A percentile compares a stretch with the other conserved stretches of the same genome.
Conservation (phyloP, 2,797 vertebrate species). For the Somateria mollissima region DNA sequence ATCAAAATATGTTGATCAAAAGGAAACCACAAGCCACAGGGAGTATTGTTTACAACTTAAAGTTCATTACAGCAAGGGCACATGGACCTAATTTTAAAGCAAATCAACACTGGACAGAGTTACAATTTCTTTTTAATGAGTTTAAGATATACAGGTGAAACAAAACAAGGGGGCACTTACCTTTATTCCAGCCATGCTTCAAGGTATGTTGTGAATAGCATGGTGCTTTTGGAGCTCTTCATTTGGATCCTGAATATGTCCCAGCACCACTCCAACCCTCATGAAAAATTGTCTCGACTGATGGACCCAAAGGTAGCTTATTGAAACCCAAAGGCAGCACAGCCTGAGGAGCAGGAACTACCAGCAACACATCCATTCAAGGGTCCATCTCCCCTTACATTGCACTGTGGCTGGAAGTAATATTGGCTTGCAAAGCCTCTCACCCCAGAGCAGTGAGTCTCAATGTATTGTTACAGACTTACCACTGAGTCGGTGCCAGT, state of each 20-base stretch:
- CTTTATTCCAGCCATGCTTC: neutral
- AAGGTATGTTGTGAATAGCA: neutral
- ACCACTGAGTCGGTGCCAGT: neutral
- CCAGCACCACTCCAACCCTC: neutral
- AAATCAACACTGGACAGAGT: neutral
- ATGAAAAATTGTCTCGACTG: neutral
- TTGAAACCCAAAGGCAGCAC: neutral
- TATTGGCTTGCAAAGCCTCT: neutral
- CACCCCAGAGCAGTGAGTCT: neutral
- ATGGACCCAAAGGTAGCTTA: neutral
- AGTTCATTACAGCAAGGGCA: neutral
- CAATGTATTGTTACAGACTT: neutral
- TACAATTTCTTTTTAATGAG: constrained; percentile 1
- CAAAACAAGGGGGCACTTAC: neutral
- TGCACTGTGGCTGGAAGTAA: neutral
- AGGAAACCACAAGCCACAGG: neutral
- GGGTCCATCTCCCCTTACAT: too few species aligned
- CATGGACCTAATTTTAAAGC: neutral
- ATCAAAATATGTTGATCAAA: neutral
- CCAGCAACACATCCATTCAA: neutral
- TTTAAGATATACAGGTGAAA: neutral
- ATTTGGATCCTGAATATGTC: neutral
- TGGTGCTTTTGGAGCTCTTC: neutral
- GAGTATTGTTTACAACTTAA: neutral
- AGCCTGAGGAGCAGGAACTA: neutral